Base-by-base conservation (phyloP, 2,113 vertebrate species). In the Hepsetus odoe region DNA sequence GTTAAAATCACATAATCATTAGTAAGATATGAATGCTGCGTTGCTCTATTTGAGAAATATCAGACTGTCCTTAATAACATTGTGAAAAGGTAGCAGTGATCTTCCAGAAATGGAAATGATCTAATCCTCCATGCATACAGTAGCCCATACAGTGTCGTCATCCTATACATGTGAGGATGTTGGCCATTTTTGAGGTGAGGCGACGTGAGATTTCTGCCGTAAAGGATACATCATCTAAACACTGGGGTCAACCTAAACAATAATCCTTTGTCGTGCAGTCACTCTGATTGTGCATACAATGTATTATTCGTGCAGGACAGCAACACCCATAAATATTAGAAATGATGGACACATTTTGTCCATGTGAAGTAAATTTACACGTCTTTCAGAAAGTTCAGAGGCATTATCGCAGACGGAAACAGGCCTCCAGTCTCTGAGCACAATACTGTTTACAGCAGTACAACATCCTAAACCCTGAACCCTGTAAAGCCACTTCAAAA, bases 301-400 rank as follows among this genome's bases (percentile, higher is more conserved):
- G 59, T 49, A 75, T 79, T 75, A 62, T 79, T 72, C 8, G 30
- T 46, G 49, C 49, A n/a, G 22, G 38, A 18, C 70, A 24, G 51
- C 32, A 78, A 75, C 81, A 72, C 76, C 81, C 76, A 76, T 72
- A 79, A 75, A 75, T 80, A 76, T 83, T 82, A 69, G 65, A 74
- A 30, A 49, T 65, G 32, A 49, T 32, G 18, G 59, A 40, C 65
- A 46, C 30, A 56, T 69, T 69, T 74, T 79, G 64, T 72, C 30
- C 35, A 71, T 53, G 65, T 68, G 76, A 78, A 73, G 46, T 74
- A 51, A 74, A 64, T 64, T 73, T 42, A 55, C 42, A 51, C 70
- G 66, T 35, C 72, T 75, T 74, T 28, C 53, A 55, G 66, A 70
- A 80, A 62, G 65, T 69, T 53, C 40, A 58, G 65, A 46, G 28